These are phyloP conservation scores for Psettodes erumei DNA, from an alignment of 2,113 vertebrate species.

Conservation along the genomic window DNA sequence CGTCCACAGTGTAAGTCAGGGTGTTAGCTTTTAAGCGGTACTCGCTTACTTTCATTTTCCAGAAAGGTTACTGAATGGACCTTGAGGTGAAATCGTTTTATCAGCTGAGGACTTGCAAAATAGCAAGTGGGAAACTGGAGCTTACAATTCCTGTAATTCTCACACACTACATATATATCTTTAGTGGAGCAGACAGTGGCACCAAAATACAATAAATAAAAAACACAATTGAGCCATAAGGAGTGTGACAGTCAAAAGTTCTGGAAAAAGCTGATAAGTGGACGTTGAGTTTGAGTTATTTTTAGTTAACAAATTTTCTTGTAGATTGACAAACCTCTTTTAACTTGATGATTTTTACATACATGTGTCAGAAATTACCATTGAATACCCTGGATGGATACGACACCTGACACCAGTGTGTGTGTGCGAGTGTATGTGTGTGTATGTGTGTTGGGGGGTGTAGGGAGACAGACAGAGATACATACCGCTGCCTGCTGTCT, in stretches of 20 bases:
- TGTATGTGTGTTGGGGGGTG: background rate
- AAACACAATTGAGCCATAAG: no score
- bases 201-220: no score
- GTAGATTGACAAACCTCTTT: no score
- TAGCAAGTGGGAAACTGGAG: no score
- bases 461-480: slow-evolving; percentile 26
- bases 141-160: no score
- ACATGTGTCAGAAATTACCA: no score
- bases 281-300: background rate
- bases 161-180: no score
- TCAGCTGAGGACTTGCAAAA: no score
- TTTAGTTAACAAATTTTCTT: background rate
- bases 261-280: background rate
- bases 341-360: no score
- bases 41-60: background rate
- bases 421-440: background rate
- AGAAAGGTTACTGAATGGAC: no score
- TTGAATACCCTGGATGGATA: background rate
- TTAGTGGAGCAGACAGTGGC: no score
- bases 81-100: no score
- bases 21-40: background rate
- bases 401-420: background rate
- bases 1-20: background rate
- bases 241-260: background rate
- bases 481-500: slow-evolving; percentile 96